Percentiles rank a stretch among this genome's conserved stretches.
phyloP scores from a whole-genome alignment of 92 coral and sea anemone species.

The Paragorgia papillata region DNA sequence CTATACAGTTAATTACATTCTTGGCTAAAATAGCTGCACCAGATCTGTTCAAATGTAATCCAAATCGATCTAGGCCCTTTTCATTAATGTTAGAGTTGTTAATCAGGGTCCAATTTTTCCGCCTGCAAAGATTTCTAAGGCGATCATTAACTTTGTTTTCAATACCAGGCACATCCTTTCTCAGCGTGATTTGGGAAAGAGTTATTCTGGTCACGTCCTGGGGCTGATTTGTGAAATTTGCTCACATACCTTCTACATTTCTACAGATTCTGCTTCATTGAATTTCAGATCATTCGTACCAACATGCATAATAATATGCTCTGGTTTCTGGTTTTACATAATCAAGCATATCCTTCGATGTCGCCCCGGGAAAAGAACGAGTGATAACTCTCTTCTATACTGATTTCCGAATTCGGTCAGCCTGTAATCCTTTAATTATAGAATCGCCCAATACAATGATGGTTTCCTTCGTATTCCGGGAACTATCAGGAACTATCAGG shows the following conservation, averaged over 20 bases:
- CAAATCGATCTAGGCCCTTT: background rate
- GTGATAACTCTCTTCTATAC: background rate
- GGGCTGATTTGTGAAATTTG: background rate
- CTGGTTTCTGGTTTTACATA: conserved; percentile 12
- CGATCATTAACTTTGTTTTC: background rate
- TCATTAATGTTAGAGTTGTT: background rate
- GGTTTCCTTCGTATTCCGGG: background rate
- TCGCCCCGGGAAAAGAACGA: conserved; percentile 15
- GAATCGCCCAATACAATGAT: background rate
- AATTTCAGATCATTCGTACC: conserved; percentile 30
- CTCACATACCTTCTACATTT: background rate
- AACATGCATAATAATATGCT: background rate
- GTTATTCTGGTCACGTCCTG: background rate
- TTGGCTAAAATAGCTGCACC: background rate
- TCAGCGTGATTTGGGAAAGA: background rate
- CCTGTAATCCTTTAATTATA: background rate
- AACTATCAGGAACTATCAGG: no score
- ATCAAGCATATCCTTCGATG: conserved; percentile 14
- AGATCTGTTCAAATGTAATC: background rate
- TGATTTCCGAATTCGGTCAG: background rate
- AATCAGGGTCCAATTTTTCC: background rate
- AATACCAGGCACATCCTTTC: background rate
- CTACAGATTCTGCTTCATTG: background rate
- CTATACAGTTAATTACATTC: background rate
- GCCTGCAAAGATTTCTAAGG: background rate